Conservation (phyloP, 2,797 vertebrate species). For the Cynodonichthys magdalenae region DNA sequence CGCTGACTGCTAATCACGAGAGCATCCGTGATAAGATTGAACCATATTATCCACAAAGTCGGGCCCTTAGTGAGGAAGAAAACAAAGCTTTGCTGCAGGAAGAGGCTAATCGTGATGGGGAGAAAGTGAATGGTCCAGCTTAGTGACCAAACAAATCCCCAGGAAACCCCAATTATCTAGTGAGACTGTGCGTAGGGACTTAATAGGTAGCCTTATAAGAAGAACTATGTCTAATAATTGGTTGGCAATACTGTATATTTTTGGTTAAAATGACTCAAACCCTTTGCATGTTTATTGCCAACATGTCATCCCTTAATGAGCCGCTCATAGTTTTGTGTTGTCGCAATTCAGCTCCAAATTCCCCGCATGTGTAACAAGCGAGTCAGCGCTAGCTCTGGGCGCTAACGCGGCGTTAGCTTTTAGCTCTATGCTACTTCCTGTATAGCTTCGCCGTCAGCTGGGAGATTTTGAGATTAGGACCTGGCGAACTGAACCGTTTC, state of each 20-base stretch:
- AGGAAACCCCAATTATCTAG: conserved; percentile 53
- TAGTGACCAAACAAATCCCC: conserved; percentile 70
- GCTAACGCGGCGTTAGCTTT: conserved; percentile 24
- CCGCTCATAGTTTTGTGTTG: background rate
- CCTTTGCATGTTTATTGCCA: conserved; percentile 26
- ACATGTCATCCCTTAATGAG: background rate
- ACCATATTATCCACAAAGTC: conserved; percentile 72
- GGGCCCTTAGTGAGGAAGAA: conserved; percentile 73
- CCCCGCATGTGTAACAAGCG: background rate
- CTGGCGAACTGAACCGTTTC: conserved; percentile 8
- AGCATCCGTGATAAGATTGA: conserved; percentile 77
- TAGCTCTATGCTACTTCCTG: conserved; percentile 71
- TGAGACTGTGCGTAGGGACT: background rate
- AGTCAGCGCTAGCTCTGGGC: conserved; percentile 6
- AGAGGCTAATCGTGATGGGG: conserved; percentile 66
- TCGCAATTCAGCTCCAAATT: background rate
- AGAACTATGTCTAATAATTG: background rate
- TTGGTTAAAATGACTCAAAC: conserved; percentile 9
- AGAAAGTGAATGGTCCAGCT: conserved; percentile 69
- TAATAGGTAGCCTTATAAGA: background rate
- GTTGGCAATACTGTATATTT: background rate
- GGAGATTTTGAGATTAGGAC: background rate
- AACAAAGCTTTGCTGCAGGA: conserved; percentile 77
- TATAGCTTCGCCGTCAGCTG: conserved; percentile 56
- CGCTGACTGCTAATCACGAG: conserved; percentile 80